Evolutionary conservation across 23 tunicate species (phyloP).

Genomic region (Halocynthia roretzi): DNA sequence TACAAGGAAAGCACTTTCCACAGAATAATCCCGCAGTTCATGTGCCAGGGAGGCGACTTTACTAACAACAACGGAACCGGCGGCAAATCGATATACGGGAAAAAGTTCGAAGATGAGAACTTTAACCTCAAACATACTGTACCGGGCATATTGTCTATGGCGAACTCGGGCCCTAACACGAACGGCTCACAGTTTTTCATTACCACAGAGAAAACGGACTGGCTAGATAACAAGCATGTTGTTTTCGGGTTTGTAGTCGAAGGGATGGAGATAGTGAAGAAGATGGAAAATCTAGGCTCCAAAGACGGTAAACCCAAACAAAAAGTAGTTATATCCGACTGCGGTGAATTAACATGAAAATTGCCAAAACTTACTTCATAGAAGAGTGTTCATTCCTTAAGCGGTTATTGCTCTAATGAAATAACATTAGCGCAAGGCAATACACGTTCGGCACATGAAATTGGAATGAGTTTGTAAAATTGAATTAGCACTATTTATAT

Average conservation of each 20-base stretch:
- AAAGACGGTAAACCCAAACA: conserved; percentile 90
- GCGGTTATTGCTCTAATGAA: too few relatives aligned
- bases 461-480: too few relatives aligned
- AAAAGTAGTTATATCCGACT: conserved; percentile 83
- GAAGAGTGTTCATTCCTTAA: too few relatives aligned
- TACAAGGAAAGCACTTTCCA: conserved; percentile 84
- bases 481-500: too few relatives aligned
- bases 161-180: conserved; percentile 97
- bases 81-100: conserved; percentile 95
- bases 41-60: conserved; percentile 99
- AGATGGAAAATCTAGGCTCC: conserved; percentile 84
- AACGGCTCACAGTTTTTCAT: conserved; percentile 96
- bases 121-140: conserved; percentile 76
- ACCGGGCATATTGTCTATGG: conserved; percentile 93
- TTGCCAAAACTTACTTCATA: too few relatives aligned
- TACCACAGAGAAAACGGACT: conserved; percentile 90
- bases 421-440: too few relatives aligned
- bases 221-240: conserved; percentile 85
- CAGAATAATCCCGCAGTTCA: conserved; percentile 95
- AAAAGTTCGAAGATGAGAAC: conserved; percentile 97
- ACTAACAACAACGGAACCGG: conserved; percentile 96
- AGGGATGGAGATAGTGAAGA: conserved; percentile 84
- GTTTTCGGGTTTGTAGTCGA: conserved; percentile 83
- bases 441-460: too few relatives aligned
- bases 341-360: conserved; percentile 70